Conservation (phyloP, 1,140 invertebrate species). For the Odontomachus brunneus region DNA sequence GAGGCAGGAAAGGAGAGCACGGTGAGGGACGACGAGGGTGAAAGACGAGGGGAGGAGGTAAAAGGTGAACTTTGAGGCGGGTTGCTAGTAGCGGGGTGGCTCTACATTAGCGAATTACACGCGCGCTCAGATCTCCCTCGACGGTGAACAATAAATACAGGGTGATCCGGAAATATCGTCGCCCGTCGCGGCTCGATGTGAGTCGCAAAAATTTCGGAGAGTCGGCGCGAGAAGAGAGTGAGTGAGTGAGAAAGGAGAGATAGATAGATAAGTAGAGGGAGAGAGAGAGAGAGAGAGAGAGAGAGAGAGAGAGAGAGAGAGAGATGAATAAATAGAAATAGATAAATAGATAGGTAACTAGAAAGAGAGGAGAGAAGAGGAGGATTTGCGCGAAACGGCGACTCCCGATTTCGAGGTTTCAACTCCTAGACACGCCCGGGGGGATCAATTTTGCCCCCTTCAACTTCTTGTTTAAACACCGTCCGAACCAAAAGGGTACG, state of each 20-base stretch:
- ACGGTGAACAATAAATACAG: conserved; percentile 31
- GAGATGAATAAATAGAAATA: not conserved
- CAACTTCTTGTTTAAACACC: not conserved
- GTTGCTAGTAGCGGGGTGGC: conserved; percentile 57
- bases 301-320: not conserved
- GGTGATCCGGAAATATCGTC: conserved; percentile 45
- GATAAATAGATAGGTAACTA: not conserved
- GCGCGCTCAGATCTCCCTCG: conserved; percentile 6
- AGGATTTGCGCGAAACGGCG: no score
- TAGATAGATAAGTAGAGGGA: not conserved
- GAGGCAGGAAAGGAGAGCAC: not conserved
- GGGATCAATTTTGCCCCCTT: not conserved
- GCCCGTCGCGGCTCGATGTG: not conserved
- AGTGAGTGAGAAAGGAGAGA: not conserved
- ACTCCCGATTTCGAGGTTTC: not conserved
- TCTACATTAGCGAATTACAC: conserved; percentile 82
- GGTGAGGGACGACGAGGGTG: conserved; percentile 41
- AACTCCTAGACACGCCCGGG: not conserved
- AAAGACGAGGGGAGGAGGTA: conserved; percentile 66
- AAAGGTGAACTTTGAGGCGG: conserved; percentile 65
- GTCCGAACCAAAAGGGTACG: not conserved
- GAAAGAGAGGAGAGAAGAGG: not conserved
- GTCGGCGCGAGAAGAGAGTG: not conserved
- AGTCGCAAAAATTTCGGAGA: not conserved
- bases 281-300: no score